Base-by-base conservation (phyloP, 2,113 vertebrate species). In the Esox niger region DNA sequence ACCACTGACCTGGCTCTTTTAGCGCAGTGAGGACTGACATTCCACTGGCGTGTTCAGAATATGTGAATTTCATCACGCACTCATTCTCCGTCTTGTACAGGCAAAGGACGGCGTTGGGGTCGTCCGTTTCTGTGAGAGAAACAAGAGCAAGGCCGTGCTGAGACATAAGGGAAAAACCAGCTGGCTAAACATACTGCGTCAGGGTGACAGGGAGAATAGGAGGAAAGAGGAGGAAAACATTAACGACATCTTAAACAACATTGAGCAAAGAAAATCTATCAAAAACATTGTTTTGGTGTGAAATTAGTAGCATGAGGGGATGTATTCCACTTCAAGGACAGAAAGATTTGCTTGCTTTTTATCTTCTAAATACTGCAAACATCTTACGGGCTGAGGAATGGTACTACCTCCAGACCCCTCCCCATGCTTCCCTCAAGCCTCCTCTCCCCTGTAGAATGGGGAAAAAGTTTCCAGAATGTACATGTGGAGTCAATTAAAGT, bases 31-130 rank as follows among this genome's bases (percentile, higher is more conserved):
- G 93, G 84, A 95, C 82, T 63, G 95, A 96, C 62, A 78, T 93
- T 33, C 97, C 97, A 2, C 86, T 96, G 84, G 91, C 84, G 75
- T 98, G 95, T 79, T 99, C 97, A 0, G 79, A 79, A 54, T 98
- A 98, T 1, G 94, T 97, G 86, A 99, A 99, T 86, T 95, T 95
- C 97, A 99, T 98, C 75, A 98, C 93, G 0, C 97, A 99, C 56
- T 98, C 95, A 62, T 93, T 89, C 62, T 96, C 90, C 0, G 96
- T 95, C 81, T 95, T 96, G 66, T 95, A 99, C 66, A 96, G 90
- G 3, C 97, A 99, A 1, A 96, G 89, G 52, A 95, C 91, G 0
- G 93, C 88, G 0, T 88, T 89, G 0, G 91, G 88, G 43, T 94
- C 94, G 0, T 96, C 94, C 0, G 90, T 90, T 76, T 89, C 97